Evolutionary conservation across 2,888 invertebrate genomes (phyloP), one percentile per base, ranked within the genome.

Genomic region (Mylabris sibirica): DNA sequence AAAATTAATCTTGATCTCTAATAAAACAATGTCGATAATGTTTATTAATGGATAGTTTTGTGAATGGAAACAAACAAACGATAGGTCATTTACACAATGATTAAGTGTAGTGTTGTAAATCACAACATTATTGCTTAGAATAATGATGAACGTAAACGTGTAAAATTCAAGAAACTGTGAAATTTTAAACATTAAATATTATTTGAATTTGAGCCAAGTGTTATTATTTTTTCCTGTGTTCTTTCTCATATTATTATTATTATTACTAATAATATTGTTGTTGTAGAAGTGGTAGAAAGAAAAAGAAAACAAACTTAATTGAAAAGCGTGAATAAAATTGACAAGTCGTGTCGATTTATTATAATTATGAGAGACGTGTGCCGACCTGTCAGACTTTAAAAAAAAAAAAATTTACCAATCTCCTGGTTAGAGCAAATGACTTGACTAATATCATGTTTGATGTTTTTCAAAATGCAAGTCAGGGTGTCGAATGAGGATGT

Each of bases 81-180:
- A 75, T 77, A 77, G 76, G 78, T 77, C 76, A 79, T 81, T n/a
- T 81, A 79, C 76, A 75, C 76, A 75, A 78, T 80, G 79, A 80
- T 80, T 78, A 81, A 80, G 78, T 75, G 78, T 74, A 74, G 75
- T 73, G 76, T 74, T 79, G 77, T 79, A 80, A 80, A 79, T 81
- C 79, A 80, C 75, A 77, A 73, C 75, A 74, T 79, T 79, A 80
- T 81, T 80, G 77, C 77, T 73, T 14, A 5, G 75, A 76, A 76
- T 72, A 75, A 74, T 76, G 76, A 78, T 75, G 75, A 74, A 74
- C 72, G 70, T 72, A 71, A 75, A 78, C 74, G 75, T 75, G 73
- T 73, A 71, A 72, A 72, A 71, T 70, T 70, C 72, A 76, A 73
- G 72, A 71, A 68, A 72, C 75, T 49, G 49, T 49, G 49, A 49